These are phyloP conservation scores for Gymnodraco acuticeps DNA, from an alignment of 2,797 vertebrate genomes.

Conservation along the genomic window DNA sequence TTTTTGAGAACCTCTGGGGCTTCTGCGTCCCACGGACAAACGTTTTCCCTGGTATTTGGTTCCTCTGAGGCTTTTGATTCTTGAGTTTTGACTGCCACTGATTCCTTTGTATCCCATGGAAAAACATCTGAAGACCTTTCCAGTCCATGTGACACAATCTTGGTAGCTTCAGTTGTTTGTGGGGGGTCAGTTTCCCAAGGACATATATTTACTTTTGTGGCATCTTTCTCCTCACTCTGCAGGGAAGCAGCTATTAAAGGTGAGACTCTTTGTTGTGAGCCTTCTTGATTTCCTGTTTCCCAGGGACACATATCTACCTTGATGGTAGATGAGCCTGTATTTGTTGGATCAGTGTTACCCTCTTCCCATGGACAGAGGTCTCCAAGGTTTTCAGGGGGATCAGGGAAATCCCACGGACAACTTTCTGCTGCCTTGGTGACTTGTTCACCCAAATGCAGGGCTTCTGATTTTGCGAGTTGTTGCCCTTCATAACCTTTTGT, in stretches of 20 bases:
- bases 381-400: slow-evolving; percentile 67
- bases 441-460: slow-evolving; percentile 42
- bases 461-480: slow-evolving; percentile 19
- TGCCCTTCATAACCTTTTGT: slow-evolving; percentile 28
- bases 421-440: slow-evolving; percentile 61
- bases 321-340: slow-evolving; percentile 33
- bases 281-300: slow-evolving; percentile 62
- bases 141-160: slow-evolving; percentile 13
- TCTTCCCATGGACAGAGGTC: slow-evolving; percentile 68
- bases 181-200: slow-evolving; percentile 67
- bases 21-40: slow-evolving; percentile 51
- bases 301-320: slow-evolving; percentile 66
- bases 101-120: slow-evolving; percentile 59
- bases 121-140: slow-evolving; percentile 31
- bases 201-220: slow-evolving; percentile 49
- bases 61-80: neutral
- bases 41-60: neutral
- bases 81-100: slow-evolving; percentile 27
- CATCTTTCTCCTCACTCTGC: slow-evolving; percentile 43
- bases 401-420: slow-evolving; percentile 87
- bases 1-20: slow-evolving; percentile 25
- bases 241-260: slow-evolving; percentile 16
- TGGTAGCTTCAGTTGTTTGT: slow-evolving; percentile 18
- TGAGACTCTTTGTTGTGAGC: slow-evolving; percentile 14
- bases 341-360: slow-evolving; percentile 31